phyloP scores from a whole-genome alignment of 2,113 vertebrate genomes.

The Pseudorhombus dupliciocellatus region DNA sequence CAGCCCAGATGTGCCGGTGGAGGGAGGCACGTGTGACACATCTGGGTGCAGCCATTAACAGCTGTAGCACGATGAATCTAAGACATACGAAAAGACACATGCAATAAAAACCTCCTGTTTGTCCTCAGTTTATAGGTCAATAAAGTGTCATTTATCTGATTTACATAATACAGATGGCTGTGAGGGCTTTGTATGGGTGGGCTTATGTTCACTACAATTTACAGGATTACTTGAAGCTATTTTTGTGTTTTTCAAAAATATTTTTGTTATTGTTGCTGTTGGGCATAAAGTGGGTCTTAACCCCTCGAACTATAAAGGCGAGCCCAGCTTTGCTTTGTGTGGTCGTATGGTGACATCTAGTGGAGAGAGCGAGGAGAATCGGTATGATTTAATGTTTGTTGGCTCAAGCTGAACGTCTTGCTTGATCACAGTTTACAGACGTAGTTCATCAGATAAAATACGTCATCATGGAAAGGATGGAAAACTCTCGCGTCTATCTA shows the following conservation, averaged over 20 bases:
- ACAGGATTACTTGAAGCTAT: not conserved
- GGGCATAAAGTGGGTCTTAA: not conserved
- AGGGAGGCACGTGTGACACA: not conserved
- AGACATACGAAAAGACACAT: not conserved
- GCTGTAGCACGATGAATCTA: not conserved
- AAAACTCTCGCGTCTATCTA: not conserved
- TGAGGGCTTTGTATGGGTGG: not conserved
- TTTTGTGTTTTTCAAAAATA: not conserved
- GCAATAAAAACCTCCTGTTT: not conserved
- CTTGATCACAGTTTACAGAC: not conserved
- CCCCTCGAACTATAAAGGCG: constrained; percentile 13
- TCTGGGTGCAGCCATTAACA: not conserved
- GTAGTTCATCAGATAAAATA: too few relatives aligned
- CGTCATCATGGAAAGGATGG: too few relatives aligned
- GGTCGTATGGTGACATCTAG: constrained; percentile 71
- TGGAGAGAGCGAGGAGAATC: constrained; percentile 21
- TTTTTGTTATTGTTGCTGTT: not conserved
- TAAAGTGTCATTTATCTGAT: not conserved
- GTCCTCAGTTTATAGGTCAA: not conserved
- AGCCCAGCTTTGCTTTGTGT: constrained; percentile 30
- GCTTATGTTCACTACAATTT: not conserved
- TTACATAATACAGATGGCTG: not conserved
- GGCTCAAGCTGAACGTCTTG: not conserved
- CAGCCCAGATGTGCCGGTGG: not conserved
- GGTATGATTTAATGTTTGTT: not conserved